Evolutionary conservation across 1,140 invertebrate genomes (phyloP).

Genomic region (Drosophila pallidifrons): DNA sequence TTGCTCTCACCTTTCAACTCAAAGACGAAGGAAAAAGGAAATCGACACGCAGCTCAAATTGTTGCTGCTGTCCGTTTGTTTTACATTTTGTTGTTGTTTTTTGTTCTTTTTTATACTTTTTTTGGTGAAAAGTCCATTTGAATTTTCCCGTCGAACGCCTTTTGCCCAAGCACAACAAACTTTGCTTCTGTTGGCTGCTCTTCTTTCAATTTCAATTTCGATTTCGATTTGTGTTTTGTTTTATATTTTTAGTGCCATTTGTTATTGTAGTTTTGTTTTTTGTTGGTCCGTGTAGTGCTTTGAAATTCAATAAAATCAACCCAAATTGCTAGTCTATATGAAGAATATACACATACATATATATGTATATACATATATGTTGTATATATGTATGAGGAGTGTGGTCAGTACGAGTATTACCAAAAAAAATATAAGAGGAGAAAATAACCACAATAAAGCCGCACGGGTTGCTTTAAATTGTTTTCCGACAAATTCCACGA

Average conservation of each 20-base stretch:
- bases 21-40: too few relatives aligned
- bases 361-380: neutral
- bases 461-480: constrained; percentile 73
- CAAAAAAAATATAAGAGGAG: neutral
- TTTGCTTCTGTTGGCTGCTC: neutral
- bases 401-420: constrained; percentile 2
- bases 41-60: neutral
- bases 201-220: constrained; percentile 4
- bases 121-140: constrained; percentile 44
- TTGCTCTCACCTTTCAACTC: neutral
- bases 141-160: constrained; percentile 48
- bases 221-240: neutral
- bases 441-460: constrained; percentile 49
- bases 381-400: constrained; percentile 2
- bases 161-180: constrained; percentile 31
- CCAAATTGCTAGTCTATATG: constrained; percentile 57
- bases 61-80: neutral
- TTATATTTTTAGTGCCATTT: constrained; percentile 18
- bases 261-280: constrained; percentile 9
- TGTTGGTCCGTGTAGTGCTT: constrained; percentile 35
- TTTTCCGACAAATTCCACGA: constrained; percentile 71
- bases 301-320: constrained; percentile 70
- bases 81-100: neutral
- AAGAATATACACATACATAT: constrained; percentile 21
- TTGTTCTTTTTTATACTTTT: neutral